These are phyloP conservation scores for Formica exsecta DNA, from an alignment of 1,140 invertebrate species.

Conservation along the genomic window DNA sequence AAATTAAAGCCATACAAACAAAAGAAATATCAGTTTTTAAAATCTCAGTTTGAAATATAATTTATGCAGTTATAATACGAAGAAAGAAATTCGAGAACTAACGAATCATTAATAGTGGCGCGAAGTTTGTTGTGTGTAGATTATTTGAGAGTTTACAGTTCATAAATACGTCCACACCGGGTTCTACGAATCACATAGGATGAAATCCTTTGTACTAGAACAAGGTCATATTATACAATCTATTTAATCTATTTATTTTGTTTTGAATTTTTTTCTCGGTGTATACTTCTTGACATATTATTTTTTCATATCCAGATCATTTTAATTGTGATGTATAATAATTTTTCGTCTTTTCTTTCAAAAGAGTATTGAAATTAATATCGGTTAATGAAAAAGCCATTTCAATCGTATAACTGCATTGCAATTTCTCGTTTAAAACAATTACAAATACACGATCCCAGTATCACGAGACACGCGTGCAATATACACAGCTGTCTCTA, in stretches of 20 bases:
- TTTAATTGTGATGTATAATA: neutral
- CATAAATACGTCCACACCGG: constrained; percentile 33
- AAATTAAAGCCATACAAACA: neutral
- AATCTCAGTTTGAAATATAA: neutral
- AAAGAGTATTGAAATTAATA: neutral
- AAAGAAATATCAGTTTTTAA: neutral
- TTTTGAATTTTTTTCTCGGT: neutral
- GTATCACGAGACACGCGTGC: constrained; percentile 22
- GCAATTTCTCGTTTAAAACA: neutral
- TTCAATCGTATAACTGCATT: neutral
- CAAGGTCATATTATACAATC: constrained; percentile 6
- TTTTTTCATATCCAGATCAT: neutral
- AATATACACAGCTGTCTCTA: constrained; percentile 40
- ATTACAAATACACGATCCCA: neutral
- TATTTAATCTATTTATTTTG: neutral
- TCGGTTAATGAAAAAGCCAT: neutral
- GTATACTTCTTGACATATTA: neutral
- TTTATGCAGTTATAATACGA: neutral
- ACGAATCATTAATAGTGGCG: constrained; percentile 30
- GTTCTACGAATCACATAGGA: constrained; percentile 61
- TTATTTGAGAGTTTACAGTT: constrained; percentile 68
- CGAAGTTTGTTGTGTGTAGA: constrained; percentile 50
- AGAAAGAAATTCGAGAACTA: neutral
- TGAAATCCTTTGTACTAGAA: neutral
- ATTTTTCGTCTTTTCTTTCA: neutral